Percentiles rank a stretch among this genome's conserved stretches.
These are phyloP conservation scores for Leptogaster cylindrica DNA, from an alignment of 2,888 invertebrate species.

Conservation along the genomic window DNA sequence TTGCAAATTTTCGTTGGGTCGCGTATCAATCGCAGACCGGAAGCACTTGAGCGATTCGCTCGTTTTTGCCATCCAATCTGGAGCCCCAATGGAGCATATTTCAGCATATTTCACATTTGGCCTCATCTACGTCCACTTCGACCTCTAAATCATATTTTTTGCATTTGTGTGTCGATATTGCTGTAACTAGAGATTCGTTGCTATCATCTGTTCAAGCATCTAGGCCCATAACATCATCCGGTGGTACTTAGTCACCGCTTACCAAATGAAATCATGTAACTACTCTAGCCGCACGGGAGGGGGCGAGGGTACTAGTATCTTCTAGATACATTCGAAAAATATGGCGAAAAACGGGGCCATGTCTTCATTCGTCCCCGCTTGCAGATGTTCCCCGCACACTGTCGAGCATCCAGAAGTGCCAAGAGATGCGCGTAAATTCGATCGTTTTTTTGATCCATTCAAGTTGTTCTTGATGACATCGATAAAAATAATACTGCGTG, in stretches of 20 bases:
- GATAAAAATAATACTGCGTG: constrained; percentile 33
- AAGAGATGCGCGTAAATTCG: constrained; percentile 33
- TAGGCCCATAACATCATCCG: constrained; percentile 40
- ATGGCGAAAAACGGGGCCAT: constrained; percentile 3
- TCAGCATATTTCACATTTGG: constrained; percentile 25
- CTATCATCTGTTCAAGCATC: constrained; percentile 28
- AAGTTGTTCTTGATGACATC: constrained; percentile 31
- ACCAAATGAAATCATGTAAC: constrained; percentile 21
- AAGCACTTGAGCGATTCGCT: constrained; percentile 18
- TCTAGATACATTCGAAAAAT: constrained; percentile 2
- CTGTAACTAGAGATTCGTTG: constrained; percentile 32
- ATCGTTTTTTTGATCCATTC: constrained; percentile 38
- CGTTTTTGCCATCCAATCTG: constrained; percentile 23
- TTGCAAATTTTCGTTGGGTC: background rate
- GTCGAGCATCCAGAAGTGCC: constrained; percentile 27
- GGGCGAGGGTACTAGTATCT: constrained; percentile 1
- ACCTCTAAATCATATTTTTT: constrained; percentile 36
- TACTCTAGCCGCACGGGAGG: background rate
- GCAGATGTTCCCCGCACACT: constrained; percentile 27
- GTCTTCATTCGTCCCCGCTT: constrained; percentile 19
- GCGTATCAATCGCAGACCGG: constrained; percentile 27
- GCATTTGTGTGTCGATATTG: constrained; percentile 24
- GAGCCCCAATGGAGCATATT: constrained; percentile 23
- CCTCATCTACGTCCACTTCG: constrained; percentile 30
- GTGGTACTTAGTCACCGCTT: constrained; percentile 27